Base-by-base conservation (phyloP, 2,113 vertebrate species). In the Reinhardtius hippoglossoides region DNA sequence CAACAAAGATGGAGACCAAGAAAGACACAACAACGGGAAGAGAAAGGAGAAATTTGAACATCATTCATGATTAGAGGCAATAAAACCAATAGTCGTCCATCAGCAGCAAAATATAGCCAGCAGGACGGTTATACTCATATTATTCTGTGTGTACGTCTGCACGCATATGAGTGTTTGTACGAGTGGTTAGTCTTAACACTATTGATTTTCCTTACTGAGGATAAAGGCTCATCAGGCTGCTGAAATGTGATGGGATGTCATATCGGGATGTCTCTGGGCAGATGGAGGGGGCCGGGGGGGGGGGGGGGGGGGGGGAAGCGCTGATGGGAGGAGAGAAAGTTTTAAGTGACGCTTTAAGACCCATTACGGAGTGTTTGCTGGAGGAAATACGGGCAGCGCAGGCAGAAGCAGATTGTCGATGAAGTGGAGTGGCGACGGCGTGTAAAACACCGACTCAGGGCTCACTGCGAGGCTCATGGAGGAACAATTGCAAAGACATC, bases 31-130 rank as follows among this genome's bases (percentile, higher is more conserved):
- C 21, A 72, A 55, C 18, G 52, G 67, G 63, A 85, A 85, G 52
- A 14, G 2, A 85, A 58, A 74, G 44, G 35, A 65, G 56, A 76
- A 68, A 62, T 61, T 27, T 87, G 74, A 83, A 74, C 71, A 92
- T 92, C 73, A 78, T n/a, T 92, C 74, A 89, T 81, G 85, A 93
- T 91, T 90, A 88, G 62, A 80, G 81, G 71, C 76, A 88, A 84
- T 91, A 87, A 91, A 92, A 88, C 54, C 84, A 79, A 86, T 54
- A 76, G 48, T 21, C 84, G 65, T 69, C 84, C 66, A 91, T 86
- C 84, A 80, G 74, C 82, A 85, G 68, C 86, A 89, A 93, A 84
- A 89, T 66, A 82, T 72, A 81, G 63, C 84, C 82, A 40, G 48
- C 23, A 69, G 83, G 77, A 85, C 84, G 76, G 81, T 85, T 84